Conservation (phyloP, 1,140 invertebrate species). For the Limonius californicus region DNA sequence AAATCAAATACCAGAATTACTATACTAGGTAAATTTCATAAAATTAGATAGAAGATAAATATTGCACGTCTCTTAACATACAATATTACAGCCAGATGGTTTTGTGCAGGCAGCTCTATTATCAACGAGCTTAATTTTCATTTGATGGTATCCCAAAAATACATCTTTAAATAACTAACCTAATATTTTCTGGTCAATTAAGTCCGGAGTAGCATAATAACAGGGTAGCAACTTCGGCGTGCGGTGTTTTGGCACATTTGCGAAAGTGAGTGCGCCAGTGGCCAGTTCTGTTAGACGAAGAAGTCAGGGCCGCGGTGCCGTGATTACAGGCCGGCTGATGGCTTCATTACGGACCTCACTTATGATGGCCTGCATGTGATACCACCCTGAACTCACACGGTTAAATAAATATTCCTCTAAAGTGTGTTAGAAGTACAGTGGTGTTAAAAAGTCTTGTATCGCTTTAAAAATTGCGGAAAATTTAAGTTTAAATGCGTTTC, state of each 20-base stretch:
- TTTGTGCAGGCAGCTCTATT: no score
- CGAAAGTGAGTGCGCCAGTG: not conserved
- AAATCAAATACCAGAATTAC: no score
- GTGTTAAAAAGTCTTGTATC: no score
- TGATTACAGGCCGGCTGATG: not conserved
- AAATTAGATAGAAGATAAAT: no score
- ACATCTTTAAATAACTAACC: not conserved
- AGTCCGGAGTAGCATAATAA: slow-evolving; percentile 2
- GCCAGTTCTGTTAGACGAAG: not conserved
- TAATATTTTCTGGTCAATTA: not conserved
- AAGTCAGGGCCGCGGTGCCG: not conserved
- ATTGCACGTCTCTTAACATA: no score
- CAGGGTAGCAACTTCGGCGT: not conserved
- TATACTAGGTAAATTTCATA: no score
- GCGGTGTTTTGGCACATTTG: not conserved
- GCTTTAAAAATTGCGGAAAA: no score
- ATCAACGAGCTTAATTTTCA: no score
- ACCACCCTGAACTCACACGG: not conserved
- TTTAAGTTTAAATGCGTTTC: no score
- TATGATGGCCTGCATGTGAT: not conserved
- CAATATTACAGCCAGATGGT: no score
- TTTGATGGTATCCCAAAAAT: no score
- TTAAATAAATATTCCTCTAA: not conserved
- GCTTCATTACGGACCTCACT: not conserved
- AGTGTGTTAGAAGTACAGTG: no score